Evolutionary conservation across 2,888 invertebrate genomes (phyloP), one percentile per base, ranked within the genome.

Genomic region (Drosophila lutescens): DNA sequence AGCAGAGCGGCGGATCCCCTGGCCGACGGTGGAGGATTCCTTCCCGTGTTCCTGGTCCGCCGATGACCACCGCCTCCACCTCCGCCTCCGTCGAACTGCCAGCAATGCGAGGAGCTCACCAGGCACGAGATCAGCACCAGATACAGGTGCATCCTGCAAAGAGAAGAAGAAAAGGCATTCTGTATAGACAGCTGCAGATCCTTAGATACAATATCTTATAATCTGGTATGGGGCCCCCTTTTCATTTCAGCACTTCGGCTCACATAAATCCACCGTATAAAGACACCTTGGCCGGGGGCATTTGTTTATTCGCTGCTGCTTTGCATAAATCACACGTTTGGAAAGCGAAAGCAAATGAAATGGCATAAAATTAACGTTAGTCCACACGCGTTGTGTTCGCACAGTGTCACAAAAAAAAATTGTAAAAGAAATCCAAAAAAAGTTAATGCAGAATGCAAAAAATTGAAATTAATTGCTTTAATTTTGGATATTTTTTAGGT

Each of bases 51-150:
- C 43, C 80, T 65, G 1, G 69, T 17, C 32, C 44, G 26, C 7
- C 89, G 89, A 0, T 75, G 81, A 9, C 15, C 15, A 41, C 69
- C 89, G 41, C 90, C 12, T 12, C 34, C 41, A 54, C 66, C 89
- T 46, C 90, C 91, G 4, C 89, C 91, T 2, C 89, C 91, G 89
- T 92, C 92, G 68, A 92, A 91, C 78, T 91, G 91, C 92, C 92
- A 92, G 78, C 92, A 91, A 74, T 91, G 91, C 46, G 89, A 89
- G 20, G 91, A 86, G 75, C 86, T 88, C 40, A 86, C 77, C 32
- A 92, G 89, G 86, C 91, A 90, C 61, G 91, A 91, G 78, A 92
- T 91, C 71, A 91, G 88, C 70, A 91, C 91, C 61, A 92, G 86
- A 65, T 91, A 89, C 71, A 88, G 63, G 44, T 81, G 84, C 88